phyloP scores from a whole-genome alignment of 2,888 invertebrate genomes.

The Drosophila histrio region DNA sequence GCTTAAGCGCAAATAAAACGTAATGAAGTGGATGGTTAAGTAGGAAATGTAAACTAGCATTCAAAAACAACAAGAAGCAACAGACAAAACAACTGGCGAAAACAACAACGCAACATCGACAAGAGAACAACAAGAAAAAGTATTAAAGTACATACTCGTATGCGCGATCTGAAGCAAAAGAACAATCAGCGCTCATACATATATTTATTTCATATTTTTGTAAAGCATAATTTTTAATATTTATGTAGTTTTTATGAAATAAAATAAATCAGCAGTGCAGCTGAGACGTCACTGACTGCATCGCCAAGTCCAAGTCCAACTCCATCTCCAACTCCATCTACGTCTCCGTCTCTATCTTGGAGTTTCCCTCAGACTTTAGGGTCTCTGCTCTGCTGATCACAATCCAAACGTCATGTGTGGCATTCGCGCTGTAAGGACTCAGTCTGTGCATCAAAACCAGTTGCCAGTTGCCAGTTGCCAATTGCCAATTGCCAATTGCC shows the following conservation, averaged over 20 bases:
- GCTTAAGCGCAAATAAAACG: conserved; percentile 70
- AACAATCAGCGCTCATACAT: conserved; percentile 40
- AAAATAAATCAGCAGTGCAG: conserved; percentile 72
- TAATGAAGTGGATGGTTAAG: conserved; percentile 70
- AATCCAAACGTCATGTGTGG: conserved; percentile 73
- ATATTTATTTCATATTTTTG: conserved; percentile 73
- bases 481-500: conserved; percentile 22
- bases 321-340: background rate
- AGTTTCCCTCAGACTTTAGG: background rate
- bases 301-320: background rate
- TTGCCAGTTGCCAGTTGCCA: conserved; percentile 34
- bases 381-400: conserved; percentile 23
- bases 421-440: conserved; percentile 55
- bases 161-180: background rate
- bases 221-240: conserved; percentile 73
- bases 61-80: conserved; percentile 43
- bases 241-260: conserved; percentile 72
- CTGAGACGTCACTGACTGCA: conserved; percentile 59
- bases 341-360: background rate
- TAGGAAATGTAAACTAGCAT: conserved; percentile 75
- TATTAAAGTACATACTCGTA: conserved; percentile 18
- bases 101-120: background rate
- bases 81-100: conserved; percentile 41
- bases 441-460: conserved; percentile 46
- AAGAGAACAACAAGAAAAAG: background rate